These are phyloP conservation scores for Montifringilla adamsi DNA, from an alignment of 2,113 vertebrate species.

Conservation along the genomic window DNA sequence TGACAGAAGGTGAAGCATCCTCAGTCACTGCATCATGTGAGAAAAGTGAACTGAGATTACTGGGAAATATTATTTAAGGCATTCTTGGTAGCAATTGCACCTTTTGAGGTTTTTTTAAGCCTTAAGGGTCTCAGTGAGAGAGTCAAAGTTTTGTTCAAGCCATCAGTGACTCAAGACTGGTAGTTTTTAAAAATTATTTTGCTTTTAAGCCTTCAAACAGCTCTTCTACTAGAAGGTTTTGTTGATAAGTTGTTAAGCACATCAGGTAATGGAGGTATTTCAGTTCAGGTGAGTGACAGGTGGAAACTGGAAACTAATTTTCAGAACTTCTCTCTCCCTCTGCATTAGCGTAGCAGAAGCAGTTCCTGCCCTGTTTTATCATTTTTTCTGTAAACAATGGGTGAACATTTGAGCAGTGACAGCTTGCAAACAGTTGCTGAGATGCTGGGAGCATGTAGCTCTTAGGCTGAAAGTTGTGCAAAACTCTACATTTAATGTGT, in stretches of 20 bases:
- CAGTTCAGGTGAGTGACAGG: background rate
- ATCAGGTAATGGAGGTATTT: background rate
- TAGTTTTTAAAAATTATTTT: background rate
- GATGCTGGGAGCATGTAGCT: background rate
- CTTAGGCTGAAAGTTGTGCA: background rate
- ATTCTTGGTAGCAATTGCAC: background rate
- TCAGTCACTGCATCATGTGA: background rate
- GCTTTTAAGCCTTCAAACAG: background rate
- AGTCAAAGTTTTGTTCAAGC: background rate
- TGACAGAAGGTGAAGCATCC: background rate
- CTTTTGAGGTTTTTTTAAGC: background rate
- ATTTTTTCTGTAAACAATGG: background rate
- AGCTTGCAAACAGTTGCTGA: background rate
- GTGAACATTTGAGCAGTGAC: background rate
- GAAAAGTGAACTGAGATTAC: background rate
- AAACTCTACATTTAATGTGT: background rate
- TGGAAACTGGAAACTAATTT: background rate
- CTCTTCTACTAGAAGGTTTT: background rate
- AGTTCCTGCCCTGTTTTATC: background rate
- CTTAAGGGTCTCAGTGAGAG: background rate
- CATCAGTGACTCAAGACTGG: background rate
- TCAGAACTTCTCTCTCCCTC: background rate
- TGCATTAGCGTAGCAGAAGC: background rate
- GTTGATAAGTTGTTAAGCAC: background rate
- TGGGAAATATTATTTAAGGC: background rate